These are phyloP conservation scores for Bufotes viridis DNA, from an alignment of 2,797 vertebrate genomes.

Conservation along the genomic window DNA sequence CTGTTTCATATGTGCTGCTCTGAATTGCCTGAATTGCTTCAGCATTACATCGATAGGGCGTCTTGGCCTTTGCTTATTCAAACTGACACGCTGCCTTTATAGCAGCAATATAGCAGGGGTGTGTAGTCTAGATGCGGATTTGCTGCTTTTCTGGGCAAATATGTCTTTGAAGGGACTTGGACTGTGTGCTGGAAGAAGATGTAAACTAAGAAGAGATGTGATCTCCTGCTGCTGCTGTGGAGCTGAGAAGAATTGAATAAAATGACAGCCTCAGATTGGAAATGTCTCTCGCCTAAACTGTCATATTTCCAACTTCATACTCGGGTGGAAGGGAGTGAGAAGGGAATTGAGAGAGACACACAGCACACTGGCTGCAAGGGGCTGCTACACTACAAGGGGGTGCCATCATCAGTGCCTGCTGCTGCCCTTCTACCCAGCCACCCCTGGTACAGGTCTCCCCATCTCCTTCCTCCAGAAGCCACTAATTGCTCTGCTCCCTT, in stretches of 20 bases:
- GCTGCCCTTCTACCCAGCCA: slow-evolving; percentile 76
- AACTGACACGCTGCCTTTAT: slow-evolving; percentile 36
- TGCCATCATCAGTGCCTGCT: slow-evolving; percentile 71
- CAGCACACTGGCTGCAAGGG: slow-evolving; percentile 54
- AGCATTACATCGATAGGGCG: slow-evolving; percentile 25
- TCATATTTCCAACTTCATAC: slow-evolving; percentile 72
- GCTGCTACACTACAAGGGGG: slow-evolving; percentile 66
- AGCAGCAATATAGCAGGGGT: slow-evolving; percentile 30
- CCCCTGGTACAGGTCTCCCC: slow-evolving; percentile 74
- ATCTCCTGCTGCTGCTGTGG: slow-evolving; percentile 59
- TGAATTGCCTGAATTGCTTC: slow-evolving; percentile 31
- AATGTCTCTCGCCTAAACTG: slow-evolving; percentile 68
- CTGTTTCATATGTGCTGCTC: slow-evolving; percentile 19
- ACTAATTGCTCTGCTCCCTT: slow-evolving; percentile 93
- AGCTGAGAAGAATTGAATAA: slow-evolving; percentile 65
- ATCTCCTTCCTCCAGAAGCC: slow-evolving; percentile 68
- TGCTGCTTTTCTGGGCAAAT: slow-evolving; percentile 38
- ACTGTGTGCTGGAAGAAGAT: slow-evolving; percentile 66
- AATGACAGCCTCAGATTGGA: slow-evolving; percentile 66
- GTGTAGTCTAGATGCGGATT: slow-evolving; percentile 32
- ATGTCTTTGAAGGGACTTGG: slow-evolving; percentile 40
- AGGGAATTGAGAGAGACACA: slow-evolving; percentile 57
- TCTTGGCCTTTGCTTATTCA: slow-evolving; percentile 35
- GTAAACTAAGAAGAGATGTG: slow-evolving; percentile 60
- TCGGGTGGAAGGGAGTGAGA: slow-evolving; percentile 58